Base-by-base conservation (phyloP, 2,888 invertebrate species). In the Seira sanloemensis region DNA sequence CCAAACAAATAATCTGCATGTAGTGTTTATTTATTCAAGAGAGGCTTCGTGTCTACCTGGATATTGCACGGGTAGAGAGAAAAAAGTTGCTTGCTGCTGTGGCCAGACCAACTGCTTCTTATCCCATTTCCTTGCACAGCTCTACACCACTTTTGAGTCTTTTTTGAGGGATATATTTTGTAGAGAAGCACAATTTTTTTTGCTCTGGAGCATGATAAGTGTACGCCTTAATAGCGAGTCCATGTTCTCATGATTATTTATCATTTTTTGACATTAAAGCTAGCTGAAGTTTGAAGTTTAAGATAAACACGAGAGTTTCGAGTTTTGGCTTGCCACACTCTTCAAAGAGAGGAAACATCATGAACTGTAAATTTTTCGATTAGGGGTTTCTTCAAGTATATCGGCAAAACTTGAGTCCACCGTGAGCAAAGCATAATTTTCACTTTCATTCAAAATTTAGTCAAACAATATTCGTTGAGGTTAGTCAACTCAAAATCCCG, bases 1-100 rank as follows among this genome's bases (percentile, higher is more conserved):
- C 24, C 78, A 72, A 78, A 72, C 72, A 78, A 78, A 72, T 72
- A 71, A 72, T 26, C 46, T 71, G 54, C 78, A 65, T 78, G 78
- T 62, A 21, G 62, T 72, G 46, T 78, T 78, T 72, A 78, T 71
- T 78, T 78, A 78, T 78, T 71, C 37, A 65, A 66, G 65, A 66
- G 26, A 12, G 26, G 19, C 5, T 37, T 37, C 37, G 5, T 37
- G 37, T 37, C 37, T 37, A 37, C 37, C 4, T 37, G 37, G 37
- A 37, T 37, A 37, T 12, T 37, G 4, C 12, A 37, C 12, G 37
- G 4, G 4, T 37, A 37, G 12, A 37, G 12, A 7, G 37, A 4
- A 37, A 37, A 37, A 37, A n/a, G n/a, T n/a, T n/a, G n/a, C n/a
- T n/a, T n/a, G n/a, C n/a, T n/a, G n/a, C n/a, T n/a, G n/a, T n/a